A percentile compares a stretch with the other conserved stretches of the same genome.
phyloP scores from a whole-genome alignment of 1,140 invertebrate species.

The Mamestra configurata region DNA sequence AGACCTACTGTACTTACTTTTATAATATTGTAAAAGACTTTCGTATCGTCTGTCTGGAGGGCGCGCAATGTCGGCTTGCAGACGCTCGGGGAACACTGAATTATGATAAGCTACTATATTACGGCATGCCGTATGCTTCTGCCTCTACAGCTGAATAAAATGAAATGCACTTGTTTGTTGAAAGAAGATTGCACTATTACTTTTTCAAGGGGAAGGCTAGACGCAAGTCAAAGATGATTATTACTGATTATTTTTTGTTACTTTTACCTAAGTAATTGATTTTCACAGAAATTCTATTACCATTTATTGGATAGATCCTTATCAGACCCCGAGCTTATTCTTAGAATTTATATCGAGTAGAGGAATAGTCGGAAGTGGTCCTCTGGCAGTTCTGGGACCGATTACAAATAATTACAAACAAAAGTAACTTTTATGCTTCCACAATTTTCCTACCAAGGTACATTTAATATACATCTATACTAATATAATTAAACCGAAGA shows the following conservation, averaged over 20 bases:
- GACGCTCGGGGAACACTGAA: slow-evolving; percentile 1
- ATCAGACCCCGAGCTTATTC: too few relatives aligned
- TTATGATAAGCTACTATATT: slow-evolving; percentile 2
- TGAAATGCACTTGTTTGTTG: background rate
- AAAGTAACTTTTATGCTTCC: background rate
- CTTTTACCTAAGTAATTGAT: too few relatives aligned
- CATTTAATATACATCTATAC: too few relatives aligned
- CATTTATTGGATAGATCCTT: too few relatives aligned
- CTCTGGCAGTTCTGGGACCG: too few relatives aligned
- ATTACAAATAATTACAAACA: background rate
- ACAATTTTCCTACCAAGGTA: too few relatives aligned
- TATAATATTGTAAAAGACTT: background rate
- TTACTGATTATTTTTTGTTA: too few relatives aligned
- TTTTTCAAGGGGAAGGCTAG: too few relatives aligned
- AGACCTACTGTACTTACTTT: background rate
- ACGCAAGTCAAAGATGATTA: too few relatives aligned
- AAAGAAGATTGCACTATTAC: background rate
- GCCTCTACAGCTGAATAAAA: slow-evolving; percentile 11
- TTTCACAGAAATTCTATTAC: too few relatives aligned
- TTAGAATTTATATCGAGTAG: background rate
- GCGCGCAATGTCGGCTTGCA: slow-evolving; percentile 44
- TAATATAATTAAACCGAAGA: too few relatives aligned
- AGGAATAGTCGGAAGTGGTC: background rate
- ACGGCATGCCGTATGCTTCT: background rate
- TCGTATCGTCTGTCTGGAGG: slow-evolving; percentile 51